Evolutionary conservation across 1,140 invertebrate genomes (phyloP).

Genomic region (Druon quercuslanigerum): DNA sequence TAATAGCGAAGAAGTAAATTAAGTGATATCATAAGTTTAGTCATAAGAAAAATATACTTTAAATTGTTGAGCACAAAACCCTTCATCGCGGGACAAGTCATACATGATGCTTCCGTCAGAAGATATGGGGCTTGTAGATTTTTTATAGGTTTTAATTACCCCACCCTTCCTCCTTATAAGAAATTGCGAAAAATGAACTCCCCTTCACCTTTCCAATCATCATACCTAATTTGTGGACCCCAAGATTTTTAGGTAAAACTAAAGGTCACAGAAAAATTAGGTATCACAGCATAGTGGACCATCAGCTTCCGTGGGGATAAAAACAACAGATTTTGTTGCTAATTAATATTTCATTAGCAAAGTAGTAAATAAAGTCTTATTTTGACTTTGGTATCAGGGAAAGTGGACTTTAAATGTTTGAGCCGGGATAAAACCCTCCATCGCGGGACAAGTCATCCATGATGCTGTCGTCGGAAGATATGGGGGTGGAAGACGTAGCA

Average conservation of each 20-base stretch:
- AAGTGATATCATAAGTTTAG: slow-evolving; percentile 3
- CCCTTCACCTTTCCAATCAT: too few species aligned
- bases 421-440: not conserved
- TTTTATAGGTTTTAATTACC: slow-evolving; percentile 38
- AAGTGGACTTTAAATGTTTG: not conserved
- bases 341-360: too few species aligned
- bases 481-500: slow-evolving; percentile 37
- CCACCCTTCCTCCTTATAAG: too few species aligned
- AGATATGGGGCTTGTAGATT: slow-evolving; percentile 39
- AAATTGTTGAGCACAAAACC: not conserved
- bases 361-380: slow-evolving; percentile 15
- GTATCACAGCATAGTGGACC: too few species aligned
- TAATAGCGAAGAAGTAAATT: not conserved
- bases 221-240: too few species aligned
- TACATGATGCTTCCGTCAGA: not conserved
- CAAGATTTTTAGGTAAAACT: too few species aligned
- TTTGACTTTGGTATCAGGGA: not conserved
- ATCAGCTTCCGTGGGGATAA: too few species aligned
- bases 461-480: slow-evolving; percentile 12
- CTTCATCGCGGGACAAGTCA: not conserved
- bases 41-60: not conserved
- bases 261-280: too few species aligned
- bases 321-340: too few species aligned
- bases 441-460: slow-evolving; percentile 11
- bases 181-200: too few species aligned